Evolutionary conservation across 2,113 vertebrate species (phyloP).

Genomic region (Antechinus stuartii): DNA sequence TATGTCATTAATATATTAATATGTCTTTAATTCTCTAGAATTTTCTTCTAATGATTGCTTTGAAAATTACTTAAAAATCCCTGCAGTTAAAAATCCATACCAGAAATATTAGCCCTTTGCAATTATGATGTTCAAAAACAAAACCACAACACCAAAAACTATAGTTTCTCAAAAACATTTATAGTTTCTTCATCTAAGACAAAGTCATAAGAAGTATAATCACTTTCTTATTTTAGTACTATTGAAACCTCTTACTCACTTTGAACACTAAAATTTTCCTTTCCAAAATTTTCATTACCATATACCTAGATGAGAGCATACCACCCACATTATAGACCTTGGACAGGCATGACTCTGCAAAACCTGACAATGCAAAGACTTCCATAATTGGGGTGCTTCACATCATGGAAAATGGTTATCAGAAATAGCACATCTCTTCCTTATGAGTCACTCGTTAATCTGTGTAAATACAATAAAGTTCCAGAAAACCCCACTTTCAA

Average conservation of each 20-base stretch:
- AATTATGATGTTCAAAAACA: neutral
- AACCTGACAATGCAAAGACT: constrained; percentile 3
- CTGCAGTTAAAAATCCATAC: neutral
- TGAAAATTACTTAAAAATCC: neutral
- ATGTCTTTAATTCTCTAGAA: neutral
- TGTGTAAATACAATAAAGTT: neutral
- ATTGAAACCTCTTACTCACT: constrained; percentile 73
- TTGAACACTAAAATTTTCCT: constrained; percentile 61
- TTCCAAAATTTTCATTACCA: constrained; percentile 53
- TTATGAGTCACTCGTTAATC: constrained; percentile 25
- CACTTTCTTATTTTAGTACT: constrained; percentile 60
- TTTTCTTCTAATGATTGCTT: neutral
- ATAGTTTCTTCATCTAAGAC: constrained; percentile 33
- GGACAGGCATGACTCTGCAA: constrained; percentile 65
- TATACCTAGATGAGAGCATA: constrained; percentile 25
- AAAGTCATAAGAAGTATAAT: constrained; percentile 42
- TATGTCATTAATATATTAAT: too few species aligned
- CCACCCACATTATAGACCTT: constrained; percentile 24
- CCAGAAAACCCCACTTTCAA: neutral
- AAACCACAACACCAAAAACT: neutral
- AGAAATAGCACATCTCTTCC: constrained; percentile 39
- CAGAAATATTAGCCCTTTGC: neutral
- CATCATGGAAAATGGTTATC: neutral
- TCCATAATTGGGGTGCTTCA: constrained; percentile 6
- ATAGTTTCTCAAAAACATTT: constrained; percentile 20